phyloP scores from a whole-genome alignment of 2,797 vertebrate genomes.

The Chaetophractus vellerosus region DNA sequence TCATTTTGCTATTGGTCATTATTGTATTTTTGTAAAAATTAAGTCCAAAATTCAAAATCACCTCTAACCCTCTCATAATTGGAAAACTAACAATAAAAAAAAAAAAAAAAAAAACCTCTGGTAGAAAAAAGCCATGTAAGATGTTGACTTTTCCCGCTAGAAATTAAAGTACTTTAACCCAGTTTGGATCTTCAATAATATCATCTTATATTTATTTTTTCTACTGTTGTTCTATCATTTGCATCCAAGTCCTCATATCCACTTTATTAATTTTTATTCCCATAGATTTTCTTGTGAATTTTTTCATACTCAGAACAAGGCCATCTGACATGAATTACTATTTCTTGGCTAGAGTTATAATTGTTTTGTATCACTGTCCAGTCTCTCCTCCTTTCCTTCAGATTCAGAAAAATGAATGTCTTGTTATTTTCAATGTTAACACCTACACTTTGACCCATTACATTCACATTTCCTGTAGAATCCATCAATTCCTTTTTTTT shows the following conservation, averaged over 20 bases:
- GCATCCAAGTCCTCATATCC: not conserved
- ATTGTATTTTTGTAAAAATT: not conserved
- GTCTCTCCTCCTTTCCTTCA: not conserved
- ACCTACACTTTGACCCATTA: not conserved
- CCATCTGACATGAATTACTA: not conserved
- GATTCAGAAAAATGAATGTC: not conserved
- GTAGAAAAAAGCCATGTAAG: not conserved
- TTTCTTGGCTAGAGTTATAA: not conserved
- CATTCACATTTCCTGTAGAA: not conserved
- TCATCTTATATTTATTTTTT: not conserved
- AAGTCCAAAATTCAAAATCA: not conserved
- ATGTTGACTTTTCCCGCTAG: not conserved
- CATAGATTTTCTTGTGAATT: not conserved
- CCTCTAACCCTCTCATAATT: not conserved
- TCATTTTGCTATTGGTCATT: not conserved
- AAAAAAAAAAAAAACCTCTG: too few relatives aligned
- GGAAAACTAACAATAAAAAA: not conserved
- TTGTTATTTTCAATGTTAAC: not conserved
- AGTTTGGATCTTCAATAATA: not conserved
- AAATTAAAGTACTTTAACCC: not conserved
- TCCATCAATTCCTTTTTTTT: not conserved
- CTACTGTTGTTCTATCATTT: not conserved
- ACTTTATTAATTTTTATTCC: conserved; percentile 13
- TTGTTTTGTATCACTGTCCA: not conserved
- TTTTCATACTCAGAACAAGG: conserved; percentile 12